phyloP scores from a whole-genome alignment of 1,140 invertebrate species.

The Trichonephila clavata region DNA sequence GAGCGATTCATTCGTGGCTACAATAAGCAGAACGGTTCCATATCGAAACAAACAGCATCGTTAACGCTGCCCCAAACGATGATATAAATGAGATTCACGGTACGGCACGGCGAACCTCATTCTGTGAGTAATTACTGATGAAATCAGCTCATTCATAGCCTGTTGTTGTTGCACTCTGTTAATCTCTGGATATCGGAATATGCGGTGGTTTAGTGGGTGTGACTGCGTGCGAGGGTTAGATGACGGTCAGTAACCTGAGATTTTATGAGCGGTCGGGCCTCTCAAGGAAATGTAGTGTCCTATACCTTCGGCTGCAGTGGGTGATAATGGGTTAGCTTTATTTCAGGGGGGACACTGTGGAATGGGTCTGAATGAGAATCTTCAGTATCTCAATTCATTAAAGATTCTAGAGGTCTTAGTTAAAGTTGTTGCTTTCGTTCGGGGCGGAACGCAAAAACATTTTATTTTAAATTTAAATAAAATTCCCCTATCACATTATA shows the following conservation, averaged over 20 bases:
- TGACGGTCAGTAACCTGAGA: conserved; percentile 64
- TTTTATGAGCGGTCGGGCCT: neutral
- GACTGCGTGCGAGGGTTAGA: neutral
- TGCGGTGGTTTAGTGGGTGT: conserved; percentile 37
- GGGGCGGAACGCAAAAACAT: too few relatives aligned
- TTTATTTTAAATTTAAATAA: too few relatives aligned
- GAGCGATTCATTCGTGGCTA: neutral
- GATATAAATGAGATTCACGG: conserved; percentile 30
- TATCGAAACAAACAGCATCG: conserved; percentile 9
- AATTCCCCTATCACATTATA: too few relatives aligned
- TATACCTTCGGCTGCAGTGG: neutral
- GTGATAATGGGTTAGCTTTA: neutral
- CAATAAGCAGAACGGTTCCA: conserved; percentile 6
- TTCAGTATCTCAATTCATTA: neutral
- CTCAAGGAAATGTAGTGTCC: neutral
- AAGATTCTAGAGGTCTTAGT: neutral
- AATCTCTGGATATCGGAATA: neutral
- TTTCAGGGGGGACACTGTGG: neutral
- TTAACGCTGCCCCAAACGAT: neutral
- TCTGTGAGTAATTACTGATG: conserved; percentile 62
- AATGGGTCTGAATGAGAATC: too few relatives aligned
- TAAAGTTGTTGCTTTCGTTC: too few relatives aligned
- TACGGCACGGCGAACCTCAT: conserved; percentile 34
- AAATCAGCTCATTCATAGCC: conserved; percentile 35
- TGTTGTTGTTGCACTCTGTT: conserved; percentile 26